A percentile compares a stretch with the other conserved stretches of the same genome.
These are phyloP conservation scores for Popillia japonica DNA, from an alignment of 1,140 invertebrate species.

Conservation along the genomic window DNA sequence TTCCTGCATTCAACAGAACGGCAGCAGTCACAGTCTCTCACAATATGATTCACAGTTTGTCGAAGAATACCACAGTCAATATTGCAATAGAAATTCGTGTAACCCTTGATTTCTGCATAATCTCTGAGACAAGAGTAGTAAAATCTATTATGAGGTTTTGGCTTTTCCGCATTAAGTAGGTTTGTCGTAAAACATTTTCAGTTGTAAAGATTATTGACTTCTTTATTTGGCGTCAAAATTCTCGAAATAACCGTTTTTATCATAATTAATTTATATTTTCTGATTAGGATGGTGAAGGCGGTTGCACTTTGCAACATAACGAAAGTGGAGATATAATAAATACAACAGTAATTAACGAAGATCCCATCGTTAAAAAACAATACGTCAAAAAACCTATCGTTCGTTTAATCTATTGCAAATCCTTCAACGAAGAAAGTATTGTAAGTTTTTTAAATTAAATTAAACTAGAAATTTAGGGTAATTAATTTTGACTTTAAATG, in stretches of 20 bases:
- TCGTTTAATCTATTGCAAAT: conserved; percentile 63
- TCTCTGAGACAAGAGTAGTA: too few species aligned
- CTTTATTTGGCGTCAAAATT: too few species aligned
- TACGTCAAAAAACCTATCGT: conserved; percentile 56
- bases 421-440: conserved; percentile 64
- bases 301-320: conserved; percentile 70
- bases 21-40: too few species aligned
- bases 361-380: conserved; percentile 53
- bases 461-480: not conserved
- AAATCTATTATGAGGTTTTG: too few species aligned
- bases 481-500: conserved; percentile 10
- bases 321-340: conserved; percentile 65
- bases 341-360: conserved; percentile 59
- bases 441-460: conserved; percentile 58
- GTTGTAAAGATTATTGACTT: too few species aligned
- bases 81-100: too few species aligned
- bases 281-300: conserved; percentile 66
- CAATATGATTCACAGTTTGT: too few species aligned
- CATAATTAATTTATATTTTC: not conserved
- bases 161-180: too few species aligned
- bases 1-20: too few species aligned
- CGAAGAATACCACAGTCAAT: too few species aligned
- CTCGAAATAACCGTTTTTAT: not conserved
- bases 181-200: too few species aligned
- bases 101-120: too few species aligned